Evolutionary conservation across 2,888 invertebrate species (phyloP).

Genomic region (Melinopterus prodromus): DNA sequence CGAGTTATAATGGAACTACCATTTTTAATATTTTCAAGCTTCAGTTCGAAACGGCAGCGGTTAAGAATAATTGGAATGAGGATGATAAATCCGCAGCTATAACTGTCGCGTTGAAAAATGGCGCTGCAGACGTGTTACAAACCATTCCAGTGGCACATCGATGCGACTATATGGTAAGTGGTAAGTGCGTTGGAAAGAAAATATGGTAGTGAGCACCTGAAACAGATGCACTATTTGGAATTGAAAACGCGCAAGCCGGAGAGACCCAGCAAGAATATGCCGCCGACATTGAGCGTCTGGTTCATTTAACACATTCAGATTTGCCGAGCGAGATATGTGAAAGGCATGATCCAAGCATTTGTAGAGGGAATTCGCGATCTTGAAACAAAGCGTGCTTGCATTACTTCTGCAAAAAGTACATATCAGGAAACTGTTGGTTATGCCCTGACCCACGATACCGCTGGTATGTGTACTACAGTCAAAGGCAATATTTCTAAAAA

Average conservation of each 20-base stretch:
- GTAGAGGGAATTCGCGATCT: background rate
- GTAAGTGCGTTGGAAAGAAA: conserved; percentile 7
- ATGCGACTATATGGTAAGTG: background rate
- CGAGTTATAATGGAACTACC: background rate
- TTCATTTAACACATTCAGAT: too few species aligned
- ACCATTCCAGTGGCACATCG: background rate
- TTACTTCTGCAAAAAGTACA: too few species aligned
- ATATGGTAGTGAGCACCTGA: background rate
- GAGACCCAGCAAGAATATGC: conserved; percentile 10
- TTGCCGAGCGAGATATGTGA: background rate
- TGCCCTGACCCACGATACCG: too few species aligned
- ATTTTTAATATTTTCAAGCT: background rate
- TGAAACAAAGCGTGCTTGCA: too few species aligned
- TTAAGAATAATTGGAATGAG: background rate
- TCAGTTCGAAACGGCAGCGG: background rate
- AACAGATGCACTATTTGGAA: conserved; percentile 14
- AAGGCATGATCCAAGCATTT: conserved; percentile 8
- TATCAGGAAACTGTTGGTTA: too few species aligned
- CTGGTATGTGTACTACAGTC: too few species aligned
- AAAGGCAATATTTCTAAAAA: too few species aligned
- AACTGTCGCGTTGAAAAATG: too few species aligned
- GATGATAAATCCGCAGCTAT: background rate
- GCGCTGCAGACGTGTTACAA: too few species aligned
- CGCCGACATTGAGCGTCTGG: too few species aligned
- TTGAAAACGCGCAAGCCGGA: background rate